These are phyloP conservation scores for Thecophora atra DNA, from an alignment of 2,888 invertebrate genomes.

Conservation along the genomic window DNA sequence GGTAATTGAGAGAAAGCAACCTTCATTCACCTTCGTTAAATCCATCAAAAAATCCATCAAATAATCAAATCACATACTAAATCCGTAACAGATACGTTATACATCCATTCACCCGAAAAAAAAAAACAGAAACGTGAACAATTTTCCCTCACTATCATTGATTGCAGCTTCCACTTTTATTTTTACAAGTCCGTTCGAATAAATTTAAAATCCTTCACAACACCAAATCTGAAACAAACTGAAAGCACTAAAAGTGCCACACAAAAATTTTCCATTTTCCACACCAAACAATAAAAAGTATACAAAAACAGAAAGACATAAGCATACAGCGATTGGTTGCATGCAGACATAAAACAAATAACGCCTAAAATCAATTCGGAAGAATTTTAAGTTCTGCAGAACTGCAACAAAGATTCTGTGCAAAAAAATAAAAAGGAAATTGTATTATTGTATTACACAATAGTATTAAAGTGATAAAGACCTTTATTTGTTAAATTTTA, in stretches of 20 bases:
- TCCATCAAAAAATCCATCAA: no score
- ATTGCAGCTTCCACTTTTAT: slow-evolving; percentile 23
- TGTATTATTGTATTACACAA: no score
- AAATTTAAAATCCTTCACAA: slow-evolving; percentile 31
- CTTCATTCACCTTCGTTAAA: no score
- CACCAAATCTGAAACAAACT: slow-evolving; percentile 28
- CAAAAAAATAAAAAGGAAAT: neutral
- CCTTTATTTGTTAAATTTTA: no score
- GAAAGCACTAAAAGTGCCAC: slow-evolving; percentile 31
- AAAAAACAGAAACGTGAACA: neutral
- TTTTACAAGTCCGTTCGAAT: slow-evolving; percentile 32
- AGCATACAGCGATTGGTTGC: no score
- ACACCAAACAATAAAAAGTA: slow-evolving; percentile 11
- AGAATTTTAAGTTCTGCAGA: neutral
- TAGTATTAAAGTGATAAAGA: no score
- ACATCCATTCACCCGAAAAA: no score
- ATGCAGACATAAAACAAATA: neutral
- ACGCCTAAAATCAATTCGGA: no score
- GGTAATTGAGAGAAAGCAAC: no score
- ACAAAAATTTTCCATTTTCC: slow-evolving; percentile 7
- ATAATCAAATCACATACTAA: no score
- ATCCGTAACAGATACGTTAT: no score
- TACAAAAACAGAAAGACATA: neutral
- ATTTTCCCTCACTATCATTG: neutral
- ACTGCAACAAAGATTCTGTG: neutral